phyloP scores from a whole-genome alignment of 1,140 invertebrate species.

The Cataglyphis hispanica region DNA sequence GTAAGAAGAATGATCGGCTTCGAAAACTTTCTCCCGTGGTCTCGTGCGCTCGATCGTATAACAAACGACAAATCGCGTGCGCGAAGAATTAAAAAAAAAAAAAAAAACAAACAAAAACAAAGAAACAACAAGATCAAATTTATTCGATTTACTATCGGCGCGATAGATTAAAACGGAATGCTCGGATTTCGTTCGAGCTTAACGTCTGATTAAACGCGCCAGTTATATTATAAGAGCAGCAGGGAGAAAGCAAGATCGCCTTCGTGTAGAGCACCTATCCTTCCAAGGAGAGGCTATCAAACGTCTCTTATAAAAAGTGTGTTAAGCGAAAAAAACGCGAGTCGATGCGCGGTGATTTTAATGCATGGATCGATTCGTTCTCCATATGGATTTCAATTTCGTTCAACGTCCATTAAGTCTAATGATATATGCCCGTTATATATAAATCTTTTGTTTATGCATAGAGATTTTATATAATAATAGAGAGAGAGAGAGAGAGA shows the following conservation, averaged over 20 bases:
- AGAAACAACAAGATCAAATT: conserved; percentile 27
- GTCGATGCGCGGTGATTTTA: conserved; percentile 54
- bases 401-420: conserved; percentile 15
- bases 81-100: neutral
- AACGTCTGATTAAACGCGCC: conserved; percentile 46
- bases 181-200: conserved; percentile 33
- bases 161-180: conserved; percentile 26
- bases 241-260: conserved; percentile 70
- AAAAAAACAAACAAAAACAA: too few species aligned
- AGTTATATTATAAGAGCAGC: conserved; percentile 65
- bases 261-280: conserved; percentile 49
- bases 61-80: conserved; percentile 15
- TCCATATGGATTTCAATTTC: conserved; percentile 8
- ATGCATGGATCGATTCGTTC: conserved; percentile 42
- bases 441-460: neutral
- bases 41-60: conserved; percentile 17
- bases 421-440: neutral
- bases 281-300: conserved; percentile 66
- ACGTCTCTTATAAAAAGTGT: conserved; percentile 46
- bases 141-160: conserved; percentile 29
- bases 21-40: conserved; percentile 51
- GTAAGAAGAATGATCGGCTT: conserved; percentile 23
- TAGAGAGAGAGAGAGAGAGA: too few species aligned
- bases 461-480: neutral
- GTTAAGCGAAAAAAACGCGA: conserved; percentile 35